Evolutionary conservation across 2,797 vertebrate species (phyloP).

Genomic region (Cossypha caffra): DNA sequence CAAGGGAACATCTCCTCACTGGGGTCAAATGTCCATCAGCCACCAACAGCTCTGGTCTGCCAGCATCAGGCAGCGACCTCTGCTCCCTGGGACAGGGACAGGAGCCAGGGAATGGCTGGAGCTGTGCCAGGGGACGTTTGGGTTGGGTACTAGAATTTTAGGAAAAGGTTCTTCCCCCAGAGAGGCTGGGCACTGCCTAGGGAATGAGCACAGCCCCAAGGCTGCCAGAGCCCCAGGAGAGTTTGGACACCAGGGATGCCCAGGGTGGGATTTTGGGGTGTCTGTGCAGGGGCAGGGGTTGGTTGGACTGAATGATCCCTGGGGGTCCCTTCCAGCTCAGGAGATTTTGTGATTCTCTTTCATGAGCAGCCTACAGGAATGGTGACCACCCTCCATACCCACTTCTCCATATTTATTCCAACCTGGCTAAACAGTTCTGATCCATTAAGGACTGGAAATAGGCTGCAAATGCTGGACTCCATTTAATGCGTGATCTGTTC

Average conservation of each 20-base stretch:
- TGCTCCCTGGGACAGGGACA: background rate
- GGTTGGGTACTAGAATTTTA: rapidly evolving
- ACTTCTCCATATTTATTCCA: rapidly evolving
- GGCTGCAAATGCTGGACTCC: background rate
- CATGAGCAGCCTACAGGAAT: rapidly evolving
- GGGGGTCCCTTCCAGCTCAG: background rate
- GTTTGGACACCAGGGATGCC: rapidly evolving
- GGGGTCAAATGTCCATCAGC: background rate
- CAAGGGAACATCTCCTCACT: rapidly evolving
- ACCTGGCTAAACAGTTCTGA: background rate
- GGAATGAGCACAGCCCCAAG: rapidly evolving
- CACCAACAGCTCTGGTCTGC: rapidly evolving
- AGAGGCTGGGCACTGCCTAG: background rate
- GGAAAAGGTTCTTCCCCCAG: background rate
- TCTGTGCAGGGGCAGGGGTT: background rate
- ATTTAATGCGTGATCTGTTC: background rate
- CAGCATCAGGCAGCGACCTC: rapidly evolving
- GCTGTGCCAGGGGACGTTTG: rapidly evolving
- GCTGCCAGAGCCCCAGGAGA: background rate
- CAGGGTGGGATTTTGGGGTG: rapidly evolving
- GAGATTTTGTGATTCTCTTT: background rate
- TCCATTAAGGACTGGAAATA: background rate
- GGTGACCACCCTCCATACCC: background rate
- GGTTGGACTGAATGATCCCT: background rate
- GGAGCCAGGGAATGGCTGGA: rapidly evolving